Evolutionary conservation across 2,888 invertebrate species (phyloP), one percentile per base, ranked within the genome.

Genomic region (Agrypnus murinus): DNA sequence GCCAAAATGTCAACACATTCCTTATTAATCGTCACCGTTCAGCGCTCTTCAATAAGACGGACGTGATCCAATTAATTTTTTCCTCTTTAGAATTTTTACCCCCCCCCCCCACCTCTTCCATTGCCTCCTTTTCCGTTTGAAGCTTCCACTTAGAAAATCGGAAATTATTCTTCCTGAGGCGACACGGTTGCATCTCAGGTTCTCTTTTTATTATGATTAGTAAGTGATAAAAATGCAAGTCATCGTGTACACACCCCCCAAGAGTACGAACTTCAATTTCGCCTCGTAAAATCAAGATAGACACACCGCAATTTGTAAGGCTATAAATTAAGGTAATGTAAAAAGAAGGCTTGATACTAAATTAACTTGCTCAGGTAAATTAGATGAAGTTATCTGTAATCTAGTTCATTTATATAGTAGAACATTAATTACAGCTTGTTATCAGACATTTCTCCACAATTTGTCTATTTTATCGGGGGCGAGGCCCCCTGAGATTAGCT

Each of bases 391-490:
- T 66, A 71, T 71, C 71, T 59, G 38, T 19, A 45, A 71, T 71
- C 71, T 57, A 36, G 57, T 63, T 59, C 57, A 63, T 63, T 71
- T 64, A 69, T 67, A 67, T 64, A 58, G 57, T 45, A 15, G 55
- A 38, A 34, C 71, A 67, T 71, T 71, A 71, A 71, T 71, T 67
- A 67, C 38, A 25, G 64, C 40, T 58, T 53, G 71, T 64, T 71
- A 71, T 71, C 71, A 53, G 67, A 67, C 71, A 64, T 67, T 71
- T 67, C 66, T 57, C 63, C 43, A 67, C 58, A 67, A 71, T 71
- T 71, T 71, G 67, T 71, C 67, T 63, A 53, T 63, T 71, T 71
- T 71, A 71, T 71, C 71, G 50, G 59, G 50, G 45, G 50, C 34
- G 31, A 46, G 59, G 46, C 50, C 65, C 12, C 58, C 57, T 25